Base-by-base conservation (phyloP, 2,797 vertebrate species). In the Tapera naevia region DNA sequence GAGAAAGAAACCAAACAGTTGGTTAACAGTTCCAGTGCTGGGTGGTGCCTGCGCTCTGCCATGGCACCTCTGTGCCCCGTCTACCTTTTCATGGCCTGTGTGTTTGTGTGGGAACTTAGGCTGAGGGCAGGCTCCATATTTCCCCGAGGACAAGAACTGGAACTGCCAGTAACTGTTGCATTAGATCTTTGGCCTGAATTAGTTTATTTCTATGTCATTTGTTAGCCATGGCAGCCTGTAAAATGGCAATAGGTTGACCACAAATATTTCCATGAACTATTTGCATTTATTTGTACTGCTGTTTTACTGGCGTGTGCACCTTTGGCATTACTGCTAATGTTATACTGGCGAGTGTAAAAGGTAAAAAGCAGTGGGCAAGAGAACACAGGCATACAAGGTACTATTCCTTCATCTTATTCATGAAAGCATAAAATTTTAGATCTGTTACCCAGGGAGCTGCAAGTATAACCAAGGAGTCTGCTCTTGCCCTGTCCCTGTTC, bases 171-270 rank as follows among this genome's bases (percentile, higher is more conserved):
- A 61, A 6, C 37, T 70, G 28, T 14, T 79, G 24, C 45, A 43
- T 66, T 0, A 0, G 37, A 23, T 3, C n/a, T 51, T 53, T 56
- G 19, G 28, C 22, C 71, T 53, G 60, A 45, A 82, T 15, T 33
- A 11, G 2, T 80, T 61, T 25, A 9, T 46, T 85, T 57, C 46
- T 16, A 0, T 23, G 12, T 45, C 18, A 17, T 5, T 7, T 48
- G 13, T 65, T 56, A 45, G 15, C 28, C 9, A 10, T 21, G 28
- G 35, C 33, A 74, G 37, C 19, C n/a, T 56, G 28, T 50, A 65
- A 66, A n/a, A 45, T 39, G 22, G 57, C 17, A 57, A 6, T 19
- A 67, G 64, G 10, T 54, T 33, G 30, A 62, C 32, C 17, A 4
- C 43, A 19, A 58, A 30, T 37, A 39, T n/a, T 75, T 73, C 41